Evolutionary conservation across 1,140 invertebrate species (phyloP).

Genomic region (Micrasema longulum): DNA sequence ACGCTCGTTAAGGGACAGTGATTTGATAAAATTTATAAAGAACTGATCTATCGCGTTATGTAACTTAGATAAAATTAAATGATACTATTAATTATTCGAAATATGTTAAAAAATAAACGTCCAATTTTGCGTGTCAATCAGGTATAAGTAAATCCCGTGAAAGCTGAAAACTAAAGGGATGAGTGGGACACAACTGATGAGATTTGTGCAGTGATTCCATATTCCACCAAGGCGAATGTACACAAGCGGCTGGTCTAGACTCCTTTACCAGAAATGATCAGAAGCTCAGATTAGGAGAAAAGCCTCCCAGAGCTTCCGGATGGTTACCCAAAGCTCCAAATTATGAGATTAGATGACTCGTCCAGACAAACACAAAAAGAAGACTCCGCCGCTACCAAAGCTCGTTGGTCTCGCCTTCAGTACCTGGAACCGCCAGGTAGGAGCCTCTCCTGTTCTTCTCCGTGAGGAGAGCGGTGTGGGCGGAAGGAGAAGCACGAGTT

Average conservation of each 20-base stretch:
- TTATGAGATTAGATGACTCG: background rate
- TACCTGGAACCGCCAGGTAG: slow-evolving; percentile 84
- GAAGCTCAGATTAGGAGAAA: slow-evolving; percentile 11
- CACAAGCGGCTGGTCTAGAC: slow-evolving; percentile 14
- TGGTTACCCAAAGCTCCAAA: slow-evolving; percentile 12
- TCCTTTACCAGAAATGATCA: slow-evolving; percentile 37
- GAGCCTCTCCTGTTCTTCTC: slow-evolving; percentile 78
- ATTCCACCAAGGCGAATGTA: slow-evolving; percentile 1
- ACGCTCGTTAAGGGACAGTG: no score
- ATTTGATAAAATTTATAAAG: no score
- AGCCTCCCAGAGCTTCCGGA: slow-evolving; percentile 4
- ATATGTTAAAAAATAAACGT: background rate
- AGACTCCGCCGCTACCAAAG: slow-evolving; percentile 10
- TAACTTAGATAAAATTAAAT: no score
- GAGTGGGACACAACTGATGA: background rate
- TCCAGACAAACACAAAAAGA: slow-evolving; percentile 15
- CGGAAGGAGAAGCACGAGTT: slow-evolving; percentile 61
- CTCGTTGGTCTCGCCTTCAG: slow-evolving; percentile 43
- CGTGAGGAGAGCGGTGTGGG: slow-evolving; percentile 72
- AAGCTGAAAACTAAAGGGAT: slow-evolving; percentile 5
- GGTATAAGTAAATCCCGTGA: background rate
- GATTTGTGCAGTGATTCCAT: background rate
- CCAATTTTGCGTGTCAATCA: background rate
- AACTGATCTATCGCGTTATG: no score
- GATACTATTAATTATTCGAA: no score